Percentiles rank a stretch among this genome's conserved stretches.
Evolutionary conservation across 2,888 invertebrate species (phyloP).

Genomic region (Callyntrura sp.): DNA sequence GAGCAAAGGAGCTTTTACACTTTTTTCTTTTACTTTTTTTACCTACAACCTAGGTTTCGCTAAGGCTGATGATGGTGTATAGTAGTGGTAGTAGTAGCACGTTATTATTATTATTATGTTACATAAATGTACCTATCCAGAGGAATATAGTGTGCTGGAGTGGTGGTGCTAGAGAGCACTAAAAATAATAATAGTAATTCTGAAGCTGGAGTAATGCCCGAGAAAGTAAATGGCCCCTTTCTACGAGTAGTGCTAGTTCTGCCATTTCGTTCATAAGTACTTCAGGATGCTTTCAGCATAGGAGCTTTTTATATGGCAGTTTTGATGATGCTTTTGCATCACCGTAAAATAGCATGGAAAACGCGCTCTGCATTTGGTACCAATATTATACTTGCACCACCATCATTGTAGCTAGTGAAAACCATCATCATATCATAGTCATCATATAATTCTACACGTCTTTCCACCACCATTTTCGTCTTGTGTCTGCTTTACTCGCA

Average conservation of each 20-base stretch:
- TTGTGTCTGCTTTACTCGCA: constrained; percentile 33
- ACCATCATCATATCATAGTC: constrained; percentile 78
- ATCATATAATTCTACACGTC: constrained; percentile 77
- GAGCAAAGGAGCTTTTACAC: constrained; percentile 58
- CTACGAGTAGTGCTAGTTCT: constrained; percentile 56
- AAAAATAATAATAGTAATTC: constrained; percentile 79
- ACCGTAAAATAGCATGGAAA: constrained; percentile 79
- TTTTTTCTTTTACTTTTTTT: constrained; percentile 32
- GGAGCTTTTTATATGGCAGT: constrained; percentile 77
- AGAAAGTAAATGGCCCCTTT: constrained; percentile 78
- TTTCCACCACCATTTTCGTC: constrained; percentile 40
- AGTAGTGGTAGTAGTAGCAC: constrained; percentile 31
- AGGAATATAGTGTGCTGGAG: constrained; percentile 66
- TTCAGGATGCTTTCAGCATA: constrained; percentile 72
- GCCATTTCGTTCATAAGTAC: constrained; percentile 64
- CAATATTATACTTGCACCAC: constrained; percentile 79
- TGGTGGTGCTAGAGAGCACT: constrained; percentile 73
- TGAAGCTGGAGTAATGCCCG: constrained; percentile 78
- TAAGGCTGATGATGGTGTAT: constrained; percentile 43
- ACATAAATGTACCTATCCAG: constrained; percentile 70
- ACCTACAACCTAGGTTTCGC: constrained; percentile 29
- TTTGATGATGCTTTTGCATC: constrained; percentile 80
- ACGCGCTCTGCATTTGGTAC: constrained; percentile 77
- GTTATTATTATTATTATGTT: constrained; percentile 71
- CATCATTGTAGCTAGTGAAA: constrained; percentile 77